These are phyloP conservation scores for Drosophila dunni DNA, from an alignment of 1,140 invertebrate species.

Conservation along the genomic window DNA sequence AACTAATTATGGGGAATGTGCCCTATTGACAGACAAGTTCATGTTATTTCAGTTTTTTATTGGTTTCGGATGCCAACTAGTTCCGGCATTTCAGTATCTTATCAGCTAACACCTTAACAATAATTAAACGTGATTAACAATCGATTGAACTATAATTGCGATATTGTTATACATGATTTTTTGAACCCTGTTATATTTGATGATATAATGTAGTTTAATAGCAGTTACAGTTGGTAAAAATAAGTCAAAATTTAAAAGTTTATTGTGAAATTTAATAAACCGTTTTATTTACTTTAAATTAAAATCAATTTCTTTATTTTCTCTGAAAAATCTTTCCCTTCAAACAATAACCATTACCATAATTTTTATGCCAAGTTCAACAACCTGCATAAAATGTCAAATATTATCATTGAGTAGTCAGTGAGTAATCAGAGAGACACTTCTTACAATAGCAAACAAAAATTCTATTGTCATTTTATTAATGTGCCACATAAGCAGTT, in stretches of 20 bases:
- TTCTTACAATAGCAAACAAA: slow-evolving; percentile 15
- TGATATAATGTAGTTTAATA: no score
- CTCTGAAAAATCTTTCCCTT: no score
- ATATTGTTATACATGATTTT: not conserved
- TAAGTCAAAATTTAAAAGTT: no score
- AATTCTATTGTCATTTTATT: slow-evolving; percentile 25
- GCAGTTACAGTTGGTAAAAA: no score
- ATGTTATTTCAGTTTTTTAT: not conserved
- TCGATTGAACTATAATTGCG: not conserved
- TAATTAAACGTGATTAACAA: slow-evolving; percentile 12
- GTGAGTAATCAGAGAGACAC: slow-evolving; percentile 13
- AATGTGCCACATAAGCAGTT: slow-evolving; percentile 38
- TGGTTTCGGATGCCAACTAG: not conserved
- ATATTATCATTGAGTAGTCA: not conserved
- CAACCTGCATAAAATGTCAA: not conserved
- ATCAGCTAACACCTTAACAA: slow-evolving; percentile 13
- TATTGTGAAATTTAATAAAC: no score
- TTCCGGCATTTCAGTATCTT: slow-evolving; percentile 15
- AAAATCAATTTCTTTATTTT: no score
- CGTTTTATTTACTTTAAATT: no score
- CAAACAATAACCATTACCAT: not conserved
- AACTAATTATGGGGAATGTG: slow-evolving; percentile 15
- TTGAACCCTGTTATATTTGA: not conserved
- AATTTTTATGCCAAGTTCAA: not conserved
- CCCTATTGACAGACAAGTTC: not conserved